Evolutionary conservation across 2,113 vertebrate species (phyloP).

Genomic region (Vulpes vulpes): DNA sequence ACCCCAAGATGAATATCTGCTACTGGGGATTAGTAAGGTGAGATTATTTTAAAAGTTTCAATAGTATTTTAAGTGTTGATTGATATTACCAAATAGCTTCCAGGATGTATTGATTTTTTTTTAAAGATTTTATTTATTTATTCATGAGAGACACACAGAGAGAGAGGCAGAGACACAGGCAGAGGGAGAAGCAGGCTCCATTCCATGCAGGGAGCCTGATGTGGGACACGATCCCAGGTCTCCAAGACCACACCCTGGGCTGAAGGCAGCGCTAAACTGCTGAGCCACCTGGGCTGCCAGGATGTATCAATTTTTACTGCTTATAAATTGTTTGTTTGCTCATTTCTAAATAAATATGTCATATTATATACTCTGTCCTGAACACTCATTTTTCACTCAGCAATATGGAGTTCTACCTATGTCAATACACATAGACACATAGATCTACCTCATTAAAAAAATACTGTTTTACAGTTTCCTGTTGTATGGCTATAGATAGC

Average conservation of each 20-base stretch:
- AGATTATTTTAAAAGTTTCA: constrained; percentile 59
- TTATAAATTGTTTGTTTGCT: neutral
- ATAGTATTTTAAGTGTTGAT: constrained; percentile 18
- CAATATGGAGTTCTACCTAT: neutral
- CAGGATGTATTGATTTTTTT: neutral
- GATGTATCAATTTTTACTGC: neutral
- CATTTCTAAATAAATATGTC: constrained; percentile 43
- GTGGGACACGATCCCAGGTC: too few species aligned
- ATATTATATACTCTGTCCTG: neutral
- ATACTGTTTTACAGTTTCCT: neutral
- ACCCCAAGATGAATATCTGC: neutral
- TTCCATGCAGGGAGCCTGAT: too few species aligned
- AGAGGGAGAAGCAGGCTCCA: too few species aligned
- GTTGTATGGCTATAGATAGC: neutral
- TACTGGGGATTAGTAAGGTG: neutral
- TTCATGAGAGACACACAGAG: too few species aligned
- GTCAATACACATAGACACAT: neutral
- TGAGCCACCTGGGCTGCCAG: too few species aligned
- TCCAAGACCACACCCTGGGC: too few species aligned
- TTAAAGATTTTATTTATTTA: too few species aligned
- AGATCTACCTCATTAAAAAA: neutral
- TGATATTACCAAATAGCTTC: constrained; percentile 19
- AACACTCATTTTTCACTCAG: constrained; percentile 33
- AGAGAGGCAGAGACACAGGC: too few species aligned
- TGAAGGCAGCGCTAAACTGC: too few species aligned